A percentile compares a stretch with the other conserved stretches of the same genome.
Conservation (phyloP, 2,113 vertebrate species). For the Girardinichthys multiradiatus region DNA sequence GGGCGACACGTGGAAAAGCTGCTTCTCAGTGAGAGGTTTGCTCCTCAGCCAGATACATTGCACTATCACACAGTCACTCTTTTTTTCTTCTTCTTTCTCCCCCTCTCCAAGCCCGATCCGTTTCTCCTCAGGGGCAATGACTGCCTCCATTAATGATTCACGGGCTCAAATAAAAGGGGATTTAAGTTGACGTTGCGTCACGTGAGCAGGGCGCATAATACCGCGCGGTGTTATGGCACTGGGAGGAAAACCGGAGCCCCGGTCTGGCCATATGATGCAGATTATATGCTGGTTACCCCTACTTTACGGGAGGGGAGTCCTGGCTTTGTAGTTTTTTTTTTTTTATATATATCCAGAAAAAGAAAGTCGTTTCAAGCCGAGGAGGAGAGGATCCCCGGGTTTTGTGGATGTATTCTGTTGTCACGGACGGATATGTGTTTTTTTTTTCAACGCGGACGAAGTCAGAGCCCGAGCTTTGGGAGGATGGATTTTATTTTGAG, state of each 20-base stretch:
- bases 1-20: conserved; percentile 70
- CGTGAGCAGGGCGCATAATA: conserved; percentile 95
- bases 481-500: conserved; percentile 99
- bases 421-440: conserved; percentile 80
- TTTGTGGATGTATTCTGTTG: conserved; percentile 77
- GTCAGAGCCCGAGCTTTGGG: conserved; percentile 71
- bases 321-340: conserved; percentile 73
- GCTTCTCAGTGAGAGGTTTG: conserved; percentile 67
- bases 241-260: conserved; percentile 86
- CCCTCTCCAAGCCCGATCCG: conserved; percentile 64
- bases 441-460: conserved; percentile 75
- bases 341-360: conserved; percentile 45
- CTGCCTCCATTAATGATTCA: conserved; percentile 91
- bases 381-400: conserved; percentile 42
- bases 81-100: conserved; percentile 26
- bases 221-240: conserved; percentile 91
- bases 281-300: conserved; percentile 86
- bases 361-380: conserved; percentile 16
- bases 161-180: conserved; percentile 93
- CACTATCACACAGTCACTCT: conserved; percentile 66
- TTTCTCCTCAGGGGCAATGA: conserved; percentile 79
- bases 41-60: conserved; percentile 72
- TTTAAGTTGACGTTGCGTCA: conserved; percentile 98
- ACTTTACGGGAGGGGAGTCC: conserved; percentile 88
- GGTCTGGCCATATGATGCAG: conserved; percentile 88